Evolutionary conservation across 2,113 vertebrate species (phyloP), one percentile per base, ranked within the genome.

Genomic region (Grantiella picta): DNA sequence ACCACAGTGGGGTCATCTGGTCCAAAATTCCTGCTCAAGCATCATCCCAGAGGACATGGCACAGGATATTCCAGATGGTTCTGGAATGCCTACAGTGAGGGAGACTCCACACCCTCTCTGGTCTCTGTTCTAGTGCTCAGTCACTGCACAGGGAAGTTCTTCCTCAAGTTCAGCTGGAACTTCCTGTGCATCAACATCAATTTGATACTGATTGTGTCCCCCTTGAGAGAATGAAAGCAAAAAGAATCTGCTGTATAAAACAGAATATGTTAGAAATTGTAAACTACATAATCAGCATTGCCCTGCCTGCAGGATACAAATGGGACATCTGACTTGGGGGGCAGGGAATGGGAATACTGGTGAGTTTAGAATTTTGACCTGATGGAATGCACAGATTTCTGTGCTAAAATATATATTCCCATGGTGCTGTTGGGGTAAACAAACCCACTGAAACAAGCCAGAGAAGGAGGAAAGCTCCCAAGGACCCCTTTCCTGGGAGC

Each of bases 341-440:
- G 3, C 27, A 81, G 36, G 24, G 27, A 52, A 20, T 3, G 13
- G 4, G 10, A 33, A 47, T 13, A 21, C 9, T 44, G 36, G 7
- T 60, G 22, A 22, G 3, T 71, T 85, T 42, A 42, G 42, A 31
- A n/a, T 59, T 92, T 87, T 78, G 12, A 75, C 31, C 5, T 0
- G 0, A 27, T 35, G 1, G 1, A 3, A 57, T 65, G 38, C 65
- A 65, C 24, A 61, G 40, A 33, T 4, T 69, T 52, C 28, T 69
- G 0, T 19, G 13, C 24, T 52, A 31, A 68, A 75, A 92, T 38
- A 44, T 19, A 56, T 3, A 19, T 38, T 78, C 15, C 35, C 9
- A 36, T 7, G 9, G 15, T 35, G 21, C 13, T 54, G 12, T 12
- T 85, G 36, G 12, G 18, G 29, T 71, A 27, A 69, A 63, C 6